Conservation (phyloP, 2,113 vertebrate genomes). For the Ranitomeya variabilis region DNA sequence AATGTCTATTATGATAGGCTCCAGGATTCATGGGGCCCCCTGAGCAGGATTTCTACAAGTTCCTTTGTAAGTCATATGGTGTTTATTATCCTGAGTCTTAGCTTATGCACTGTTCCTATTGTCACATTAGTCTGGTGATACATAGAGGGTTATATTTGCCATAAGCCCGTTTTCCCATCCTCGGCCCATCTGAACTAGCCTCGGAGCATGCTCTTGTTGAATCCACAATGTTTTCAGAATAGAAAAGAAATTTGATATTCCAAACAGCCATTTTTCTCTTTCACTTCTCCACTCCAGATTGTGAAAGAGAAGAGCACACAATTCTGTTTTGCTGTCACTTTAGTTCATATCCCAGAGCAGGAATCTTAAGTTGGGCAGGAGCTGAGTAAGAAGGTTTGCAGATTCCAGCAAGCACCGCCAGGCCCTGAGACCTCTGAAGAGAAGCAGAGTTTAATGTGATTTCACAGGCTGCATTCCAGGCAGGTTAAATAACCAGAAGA, state of each 20-base stretch:
- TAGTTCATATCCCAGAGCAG: slow-evolving; percentile 36
- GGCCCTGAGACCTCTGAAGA: slow-evolving; percentile 62
- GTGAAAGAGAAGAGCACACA: slow-evolving; percentile 4
- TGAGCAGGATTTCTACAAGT: background rate
- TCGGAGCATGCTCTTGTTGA: background rate
- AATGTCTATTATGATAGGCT: background rate
- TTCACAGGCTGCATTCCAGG: slow-evolving; percentile 65
- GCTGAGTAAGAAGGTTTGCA: slow-evolving; percentile 35
- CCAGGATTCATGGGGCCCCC: background rate
- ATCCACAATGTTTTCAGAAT: slow-evolving; percentile 2
- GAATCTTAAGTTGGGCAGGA: slow-evolving; percentile 45
- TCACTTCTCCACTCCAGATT: background rate
- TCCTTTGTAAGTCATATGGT: slow-evolving; percentile 24
- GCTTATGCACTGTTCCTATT: background rate
- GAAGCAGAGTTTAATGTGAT: slow-evolving; percentile 63
- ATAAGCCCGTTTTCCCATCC: background rate
- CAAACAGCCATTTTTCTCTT: slow-evolving; percentile 27
- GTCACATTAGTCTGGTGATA: background rate
- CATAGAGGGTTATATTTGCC: background rate
- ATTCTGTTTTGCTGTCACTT: slow-evolving; percentile 41
- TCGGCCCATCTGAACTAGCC: slow-evolving; percentile 8
- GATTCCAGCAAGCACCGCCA: slow-evolving; percentile 61
- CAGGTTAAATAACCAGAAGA: slow-evolving; percentile 67
- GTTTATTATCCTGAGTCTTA: slow-evolving; percentile 18
- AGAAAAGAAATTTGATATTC: slow-evolving; percentile 36